Evolutionary conservation across 2,113 vertebrate species (phyloP).

Genomic region (Theristicus caerulescens): DNA sequence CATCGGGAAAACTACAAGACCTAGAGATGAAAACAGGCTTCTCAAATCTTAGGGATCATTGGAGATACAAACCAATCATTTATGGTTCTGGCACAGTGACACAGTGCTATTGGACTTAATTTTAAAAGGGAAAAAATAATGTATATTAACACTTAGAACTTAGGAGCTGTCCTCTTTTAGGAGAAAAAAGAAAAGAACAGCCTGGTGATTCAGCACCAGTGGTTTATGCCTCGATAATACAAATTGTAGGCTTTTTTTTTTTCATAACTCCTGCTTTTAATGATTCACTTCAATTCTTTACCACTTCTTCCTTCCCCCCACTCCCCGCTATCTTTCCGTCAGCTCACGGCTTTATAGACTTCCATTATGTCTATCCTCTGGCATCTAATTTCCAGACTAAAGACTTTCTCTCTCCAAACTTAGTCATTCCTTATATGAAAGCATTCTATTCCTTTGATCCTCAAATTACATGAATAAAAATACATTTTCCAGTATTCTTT

Average conservation of each 20-base stretch:
- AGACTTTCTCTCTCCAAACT: neutral
- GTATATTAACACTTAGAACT: neutral
- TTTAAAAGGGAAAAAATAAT: neutral
- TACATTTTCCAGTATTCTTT: neutral
- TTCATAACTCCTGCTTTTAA: neutral
- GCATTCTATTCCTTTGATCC: neutral
- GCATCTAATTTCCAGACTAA: neutral
- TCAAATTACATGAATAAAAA: neutral
- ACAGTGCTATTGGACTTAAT: fast-evolving
- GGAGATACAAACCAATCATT: neutral
- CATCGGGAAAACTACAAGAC: neutral
- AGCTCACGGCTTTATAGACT: neutral
- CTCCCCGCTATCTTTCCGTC: neutral
- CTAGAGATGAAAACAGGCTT: neutral
- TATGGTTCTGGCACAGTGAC: neutral
- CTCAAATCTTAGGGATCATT: neutral
- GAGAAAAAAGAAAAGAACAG: neutral
- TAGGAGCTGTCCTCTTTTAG: neutral
- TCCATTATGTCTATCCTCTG: neutral
- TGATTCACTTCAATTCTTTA: neutral
- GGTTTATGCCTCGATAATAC: neutral
- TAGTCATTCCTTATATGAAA: neutral
- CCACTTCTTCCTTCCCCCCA: neutral
- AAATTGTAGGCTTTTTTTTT: neutral
- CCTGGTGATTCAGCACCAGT: neutral